Percentiles rank a stretch among this genome's conserved stretches.
These are phyloP conservation scores for Carassius gibelio DNA, from an alignment of 2,113 vertebrate species.

Conservation along the genomic window DNA sequence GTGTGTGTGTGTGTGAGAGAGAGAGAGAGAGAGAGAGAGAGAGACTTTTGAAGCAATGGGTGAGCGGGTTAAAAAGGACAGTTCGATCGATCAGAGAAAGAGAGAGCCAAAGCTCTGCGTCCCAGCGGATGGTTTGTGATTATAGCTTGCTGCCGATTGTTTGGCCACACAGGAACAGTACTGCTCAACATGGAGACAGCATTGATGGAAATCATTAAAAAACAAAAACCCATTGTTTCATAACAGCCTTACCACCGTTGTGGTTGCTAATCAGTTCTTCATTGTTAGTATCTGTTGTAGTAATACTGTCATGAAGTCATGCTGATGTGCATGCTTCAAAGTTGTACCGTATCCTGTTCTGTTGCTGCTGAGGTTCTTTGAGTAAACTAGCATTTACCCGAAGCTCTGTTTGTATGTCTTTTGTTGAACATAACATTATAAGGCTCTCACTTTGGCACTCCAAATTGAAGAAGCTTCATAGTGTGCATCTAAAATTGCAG, in stretches of 20 bases:
- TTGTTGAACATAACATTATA: no score
- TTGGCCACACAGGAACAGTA: background rate
- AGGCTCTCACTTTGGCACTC: no score
- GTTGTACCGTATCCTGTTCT: background rate
- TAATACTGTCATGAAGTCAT: background rate
- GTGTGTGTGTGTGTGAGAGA: background rate
- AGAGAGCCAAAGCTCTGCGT: background rate
- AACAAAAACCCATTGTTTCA: constrained; percentile 54
- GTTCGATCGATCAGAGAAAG: background rate
- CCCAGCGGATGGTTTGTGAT: background rate
- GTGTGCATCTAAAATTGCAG: no score
- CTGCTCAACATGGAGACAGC: background rate
- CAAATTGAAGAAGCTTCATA: no score
- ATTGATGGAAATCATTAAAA: constrained; percentile 45
- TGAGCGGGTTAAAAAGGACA: background rate
- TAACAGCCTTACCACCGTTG: constrained; percentile 33
- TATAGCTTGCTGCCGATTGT: constrained; percentile 8
- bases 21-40: no score
- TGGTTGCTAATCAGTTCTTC: no score
- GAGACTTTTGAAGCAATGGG: background rate
- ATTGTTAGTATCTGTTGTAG: background rate
- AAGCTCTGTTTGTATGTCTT: background rate
- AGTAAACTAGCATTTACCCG: background rate
- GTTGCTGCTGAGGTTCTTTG: background rate
- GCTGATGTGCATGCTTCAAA: background rate